A percentile compares a stretch with the other conserved stretches of the same genome.
Evolutionary conservation across 2,113 vertebrate genomes (phyloP).

Genomic region (Archilochus colubris): DNA sequence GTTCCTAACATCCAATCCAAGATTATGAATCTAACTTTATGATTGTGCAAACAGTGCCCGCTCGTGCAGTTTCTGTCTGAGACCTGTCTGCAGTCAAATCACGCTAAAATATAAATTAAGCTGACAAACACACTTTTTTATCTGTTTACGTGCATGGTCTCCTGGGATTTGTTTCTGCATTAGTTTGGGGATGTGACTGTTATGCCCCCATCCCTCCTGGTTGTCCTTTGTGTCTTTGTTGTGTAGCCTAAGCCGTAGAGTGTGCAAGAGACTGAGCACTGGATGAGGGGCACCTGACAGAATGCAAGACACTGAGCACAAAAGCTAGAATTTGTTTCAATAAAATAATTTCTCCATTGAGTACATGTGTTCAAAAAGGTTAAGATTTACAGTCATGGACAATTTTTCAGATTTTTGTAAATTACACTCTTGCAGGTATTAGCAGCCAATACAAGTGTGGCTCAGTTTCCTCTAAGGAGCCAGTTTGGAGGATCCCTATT

Average conservation of each 20-base stretch:
- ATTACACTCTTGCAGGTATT: neutral
- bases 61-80: neutral
- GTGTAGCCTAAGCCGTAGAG: neutral
- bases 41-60: neutral
- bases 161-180: neutral
- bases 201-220: rapidly evolving
- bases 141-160: neutral
- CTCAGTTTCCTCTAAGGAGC: neutral
- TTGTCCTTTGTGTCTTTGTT: neutral
- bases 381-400: neutral
- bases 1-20: too few species aligned
- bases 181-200: neutral
- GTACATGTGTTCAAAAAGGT: neutral
- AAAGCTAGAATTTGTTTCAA: neutral
- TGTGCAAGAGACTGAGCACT: rapidly evolving
- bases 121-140: neutral
- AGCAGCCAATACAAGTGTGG: neutral
- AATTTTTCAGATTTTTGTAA: neutral
- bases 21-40: too few species aligned
- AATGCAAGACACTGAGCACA: neutral
- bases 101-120: neutral
- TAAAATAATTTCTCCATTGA: neutral
- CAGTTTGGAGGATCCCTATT: neutral
- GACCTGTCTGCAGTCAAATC: neutral
- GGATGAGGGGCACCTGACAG: neutral